Base-by-base conservation (phyloP, 2,888 invertebrate genomes). In the Cryptus armator region DNA sequence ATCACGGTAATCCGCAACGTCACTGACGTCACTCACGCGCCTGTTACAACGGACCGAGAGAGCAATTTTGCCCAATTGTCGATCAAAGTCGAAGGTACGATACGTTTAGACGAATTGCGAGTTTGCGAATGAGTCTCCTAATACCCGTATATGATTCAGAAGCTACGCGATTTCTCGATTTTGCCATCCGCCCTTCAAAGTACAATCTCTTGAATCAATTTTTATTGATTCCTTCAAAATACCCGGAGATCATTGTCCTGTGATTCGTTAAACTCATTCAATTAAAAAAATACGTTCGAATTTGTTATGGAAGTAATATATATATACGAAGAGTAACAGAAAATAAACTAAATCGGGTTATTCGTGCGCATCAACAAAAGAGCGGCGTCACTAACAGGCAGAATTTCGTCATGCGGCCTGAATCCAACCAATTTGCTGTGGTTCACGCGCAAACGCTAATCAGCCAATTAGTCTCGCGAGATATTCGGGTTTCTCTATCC, bases 21-120 rank as follows among this genome's bases (percentile, higher is more conserved):
- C 53, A 80, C 88, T 88, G 89, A 91, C 91, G 90, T 91, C 90
- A 90, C 86, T 59, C 71, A 32, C 75, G 84, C 46, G 88, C 85
- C 87, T 32, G 59, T 91, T 90, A 91, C 56, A 62, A 5, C 51
- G 81, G 51, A 90, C 89, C 89, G 87, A 74, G 4, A 29, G 72
- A 71, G 89, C 91, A 92, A 92, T 91, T 92, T 92, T 86, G 83
- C 90, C 89, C 91, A 92, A 92, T 92, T 91, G 89, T 86, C 90
- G 86, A 91, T 91, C 89, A 91, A 90, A 91, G 87, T 89, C 89
- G 90, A 84, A 88, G 87, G 88, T 90, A 90, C 89, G 59, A 81
- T 78, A 81, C 81, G 77, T 84, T 81, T 84, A 88, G 87, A 87
- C 77, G 86, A 87, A 86, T 88, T 83, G 86, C 76, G 59, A 81